Percentiles rank a stretch among this genome's conserved stretches.
Evolutionary conservation across 2,113 vertebrate species (phyloP).

Genomic region (Indri indri): DNA sequence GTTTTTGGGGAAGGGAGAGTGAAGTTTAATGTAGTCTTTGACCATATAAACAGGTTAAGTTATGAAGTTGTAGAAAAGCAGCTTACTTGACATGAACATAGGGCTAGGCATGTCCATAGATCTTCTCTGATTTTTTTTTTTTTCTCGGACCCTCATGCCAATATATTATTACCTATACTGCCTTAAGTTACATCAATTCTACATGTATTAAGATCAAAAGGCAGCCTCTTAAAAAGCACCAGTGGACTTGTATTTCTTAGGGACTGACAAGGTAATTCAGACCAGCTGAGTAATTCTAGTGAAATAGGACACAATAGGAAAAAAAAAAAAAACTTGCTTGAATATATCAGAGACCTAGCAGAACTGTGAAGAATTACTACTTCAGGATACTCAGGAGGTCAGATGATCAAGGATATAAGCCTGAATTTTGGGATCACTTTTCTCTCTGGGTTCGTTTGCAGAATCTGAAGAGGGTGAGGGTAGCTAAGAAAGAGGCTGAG

Average conservation of each 20-base stretch:
- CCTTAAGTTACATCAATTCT: not conserved
- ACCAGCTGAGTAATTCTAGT: not conserved
- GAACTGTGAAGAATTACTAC: not conserved
- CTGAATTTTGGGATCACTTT: not conserved
- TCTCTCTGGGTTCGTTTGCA: not conserved
- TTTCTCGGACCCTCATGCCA: not conserved
- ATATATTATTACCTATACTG: not conserved
- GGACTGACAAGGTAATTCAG: not conserved
- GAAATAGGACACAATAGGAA: not conserved
- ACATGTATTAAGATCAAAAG: not conserved
- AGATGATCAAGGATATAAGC: not conserved
- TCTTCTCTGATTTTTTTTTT: not conserved
- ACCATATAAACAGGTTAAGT: not conserved
- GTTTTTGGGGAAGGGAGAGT: not conserved
- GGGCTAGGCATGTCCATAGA: not conserved
- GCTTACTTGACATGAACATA: not conserved
- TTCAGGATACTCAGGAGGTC: not conserved
- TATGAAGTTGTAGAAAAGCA: not conserved
- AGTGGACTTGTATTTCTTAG: not conserved
- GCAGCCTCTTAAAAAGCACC: not conserved
- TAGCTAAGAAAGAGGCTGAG: not conserved
- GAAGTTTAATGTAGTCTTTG: not conserved
- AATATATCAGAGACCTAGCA: not conserved
- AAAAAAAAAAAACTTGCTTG: not conserved
- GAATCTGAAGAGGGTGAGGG: not conserved